Conservation (phyloP, 2,888 invertebrate genomes). For the Biston stratarius region DNA sequence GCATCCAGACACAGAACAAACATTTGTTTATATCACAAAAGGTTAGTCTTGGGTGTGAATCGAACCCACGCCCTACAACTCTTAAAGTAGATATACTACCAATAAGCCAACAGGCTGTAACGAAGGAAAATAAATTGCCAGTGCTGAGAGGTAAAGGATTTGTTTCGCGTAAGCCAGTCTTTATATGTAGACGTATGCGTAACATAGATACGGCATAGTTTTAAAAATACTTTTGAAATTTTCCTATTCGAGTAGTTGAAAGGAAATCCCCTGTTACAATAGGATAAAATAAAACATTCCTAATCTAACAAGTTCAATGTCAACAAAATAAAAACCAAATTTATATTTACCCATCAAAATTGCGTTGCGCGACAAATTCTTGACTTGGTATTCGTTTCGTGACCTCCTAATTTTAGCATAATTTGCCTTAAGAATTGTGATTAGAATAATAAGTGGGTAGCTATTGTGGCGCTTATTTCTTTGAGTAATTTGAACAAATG, state of each 20-base stretch:
- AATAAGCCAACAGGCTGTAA: too few species aligned
- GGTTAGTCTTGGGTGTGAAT: too few species aligned
- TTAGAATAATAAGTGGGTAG: slow-evolving; percentile 41
- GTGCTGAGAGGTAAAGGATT: too few species aligned
- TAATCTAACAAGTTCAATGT: slow-evolving; percentile 13
- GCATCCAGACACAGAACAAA: too few species aligned
- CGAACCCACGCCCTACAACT: too few species aligned
- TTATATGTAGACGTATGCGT: too few species aligned
- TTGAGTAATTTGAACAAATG: slow-evolving; percentile 2
- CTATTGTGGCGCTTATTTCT: slow-evolving; percentile 15
- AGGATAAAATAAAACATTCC: not conserved
- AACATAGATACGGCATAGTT: not conserved
- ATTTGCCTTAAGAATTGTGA: slow-evolving; percentile 40
- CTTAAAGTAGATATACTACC: too few species aligned
- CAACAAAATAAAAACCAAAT: slow-evolving; percentile 9
- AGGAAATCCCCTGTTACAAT: not conserved
- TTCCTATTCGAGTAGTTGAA: not conserved
- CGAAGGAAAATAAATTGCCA: too few species aligned
- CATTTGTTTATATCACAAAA: too few species aligned
- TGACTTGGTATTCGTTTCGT: slow-evolving; percentile 37
- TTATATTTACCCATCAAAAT: slow-evolving; percentile 13
- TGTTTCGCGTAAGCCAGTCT: too few species aligned
- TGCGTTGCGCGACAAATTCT: slow-evolving; percentile 13
- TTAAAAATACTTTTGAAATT: not conserved
- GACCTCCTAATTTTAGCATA: slow-evolving; percentile 44